phyloP scores from a whole-genome alignment of 2,888 invertebrate genomes.

The Melitaea athalia region DNA sequence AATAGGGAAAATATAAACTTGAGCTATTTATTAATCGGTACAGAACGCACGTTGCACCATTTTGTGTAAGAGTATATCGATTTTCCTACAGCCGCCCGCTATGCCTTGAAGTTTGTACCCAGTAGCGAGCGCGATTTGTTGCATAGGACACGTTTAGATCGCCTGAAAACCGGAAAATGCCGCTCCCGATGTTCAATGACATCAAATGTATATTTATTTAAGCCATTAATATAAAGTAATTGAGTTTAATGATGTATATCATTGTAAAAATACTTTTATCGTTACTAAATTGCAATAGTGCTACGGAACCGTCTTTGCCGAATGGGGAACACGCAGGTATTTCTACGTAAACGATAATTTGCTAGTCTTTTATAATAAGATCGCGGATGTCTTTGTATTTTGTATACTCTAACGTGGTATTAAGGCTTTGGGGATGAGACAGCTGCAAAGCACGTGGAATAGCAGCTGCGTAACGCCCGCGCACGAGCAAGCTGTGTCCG shows the following conservation, averaged over 20 bases:
- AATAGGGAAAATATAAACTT: not conserved
- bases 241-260: constrained; percentile 26
- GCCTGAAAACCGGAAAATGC: constrained; percentile 26
- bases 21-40: not conserved
- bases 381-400: constrained; percentile 23
- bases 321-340: constrained; percentile 20
- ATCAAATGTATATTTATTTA: not conserved
- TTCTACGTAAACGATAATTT: constrained; percentile 7
- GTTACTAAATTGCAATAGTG: constrained; percentile 30
- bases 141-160: constrained; percentile 30
- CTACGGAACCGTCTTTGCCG: constrained; percentile 14
- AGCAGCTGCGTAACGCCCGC: constrained; percentile 73
- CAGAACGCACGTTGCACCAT: constrained; percentile 36
- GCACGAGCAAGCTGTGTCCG: constrained; percentile 71
- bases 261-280: constrained; percentile 28
- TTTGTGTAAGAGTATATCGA: constrained; percentile 39
- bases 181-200: not conserved
- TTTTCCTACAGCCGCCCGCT: constrained; percentile 36
- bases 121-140: constrained; percentile 35
- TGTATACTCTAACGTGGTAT: constrained; percentile 32
- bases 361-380: not conserved
- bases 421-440: constrained; percentile 54
- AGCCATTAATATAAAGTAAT: not conserved
- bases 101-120: constrained; percentile 20
- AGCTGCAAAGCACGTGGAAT: constrained; percentile 76